Conservation (phyloP, 2,888 invertebrate species). For the Microdon myrmicae region DNA sequence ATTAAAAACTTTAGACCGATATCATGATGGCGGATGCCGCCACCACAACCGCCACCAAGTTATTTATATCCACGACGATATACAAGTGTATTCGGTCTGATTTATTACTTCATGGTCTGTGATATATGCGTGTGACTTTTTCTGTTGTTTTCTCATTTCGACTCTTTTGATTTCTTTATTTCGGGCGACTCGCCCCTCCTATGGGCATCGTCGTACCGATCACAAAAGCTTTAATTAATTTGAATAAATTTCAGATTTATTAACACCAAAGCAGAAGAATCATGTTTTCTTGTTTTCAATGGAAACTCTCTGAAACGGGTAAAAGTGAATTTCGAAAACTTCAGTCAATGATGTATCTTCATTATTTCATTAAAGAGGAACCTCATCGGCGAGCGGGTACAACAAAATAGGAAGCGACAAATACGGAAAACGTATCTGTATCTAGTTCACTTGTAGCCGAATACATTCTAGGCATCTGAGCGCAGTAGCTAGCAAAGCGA, state of each 20-base stretch:
- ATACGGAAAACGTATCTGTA: conserved; percentile 1
- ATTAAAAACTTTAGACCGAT: conserved; percentile 51
- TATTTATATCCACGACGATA: conserved; percentile 52
- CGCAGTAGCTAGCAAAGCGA: conserved; percentile 31
- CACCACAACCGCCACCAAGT: conserved; percentile 39
- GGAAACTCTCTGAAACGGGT: conserved; percentile 1
- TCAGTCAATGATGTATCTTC: too few species aligned
- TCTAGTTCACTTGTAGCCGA: background rate
- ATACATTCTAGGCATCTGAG: conserved; percentile 1
- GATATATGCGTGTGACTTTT: conserved; percentile 56
- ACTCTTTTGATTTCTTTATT: conserved; percentile 58
- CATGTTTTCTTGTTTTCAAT: conserved; percentile 1
- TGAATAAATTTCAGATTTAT: conserved; percentile 7
- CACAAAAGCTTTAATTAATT: conserved; percentile 52
- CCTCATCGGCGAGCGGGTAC: conserved; percentile 1
- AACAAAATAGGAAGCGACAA: conserved; percentile 13
- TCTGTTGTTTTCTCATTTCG: conserved; percentile 55
- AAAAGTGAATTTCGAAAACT: conserved; percentile 17
- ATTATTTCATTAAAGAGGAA: conserved; percentile 12
- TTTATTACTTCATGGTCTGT: conserved; percentile 49
- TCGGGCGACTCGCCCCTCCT: conserved; percentile 43
- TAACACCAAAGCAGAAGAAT: background rate
- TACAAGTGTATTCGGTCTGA: conserved; percentile 53
- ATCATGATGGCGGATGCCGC: conserved; percentile 50
- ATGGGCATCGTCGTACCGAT: conserved; percentile 25